Conservation (phyloP, 2,113 vertebrate genomes). For the Dicentrarchus labrax region DNA sequence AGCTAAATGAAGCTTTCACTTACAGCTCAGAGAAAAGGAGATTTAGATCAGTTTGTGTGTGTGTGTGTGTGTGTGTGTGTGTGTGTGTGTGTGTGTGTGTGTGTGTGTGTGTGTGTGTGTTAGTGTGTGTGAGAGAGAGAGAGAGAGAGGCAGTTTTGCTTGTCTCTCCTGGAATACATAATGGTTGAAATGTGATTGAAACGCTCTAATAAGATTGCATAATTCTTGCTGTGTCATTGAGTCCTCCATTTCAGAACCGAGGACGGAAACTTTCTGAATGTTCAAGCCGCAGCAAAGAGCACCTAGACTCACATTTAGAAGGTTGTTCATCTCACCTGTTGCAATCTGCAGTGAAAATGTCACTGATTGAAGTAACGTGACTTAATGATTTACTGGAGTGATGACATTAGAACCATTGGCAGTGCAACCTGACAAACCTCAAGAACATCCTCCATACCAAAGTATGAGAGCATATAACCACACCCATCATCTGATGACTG, state of each 20-base stretch:
- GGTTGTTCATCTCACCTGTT: background rate
- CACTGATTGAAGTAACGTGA: background rate
- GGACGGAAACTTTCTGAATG: background rate
- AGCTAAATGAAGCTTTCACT: slow-evolving; percentile 77
- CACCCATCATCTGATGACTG: slow-evolving; percentile 8
- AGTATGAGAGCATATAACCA: background rate
- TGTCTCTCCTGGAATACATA: slow-evolving; percentile 46
- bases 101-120: background rate
- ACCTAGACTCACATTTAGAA: background rate
- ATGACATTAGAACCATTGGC: background rate
- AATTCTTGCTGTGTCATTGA: slow-evolving; percentile 49
- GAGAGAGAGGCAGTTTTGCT: slow-evolving; percentile 3
- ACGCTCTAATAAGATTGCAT: slow-evolving; percentile 46
- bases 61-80: slow-evolving; percentile 10
- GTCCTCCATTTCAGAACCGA: slow-evolving; percentile 8
- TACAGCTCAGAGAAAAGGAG: slow-evolving; percentile 58
- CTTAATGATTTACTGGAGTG: slow-evolving; percentile 11
- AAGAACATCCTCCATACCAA: background rate
- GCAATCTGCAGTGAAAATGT: background rate
- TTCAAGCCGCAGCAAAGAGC: slow-evolving; percentile 24
- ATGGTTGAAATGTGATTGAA: slow-evolving; percentile 60
- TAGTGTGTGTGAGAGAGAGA: no score
- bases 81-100: slow-evolving; percentile 2
- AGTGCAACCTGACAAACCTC: no score
- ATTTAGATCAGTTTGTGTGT: slow-evolving; percentile 61